phyloP scores from a whole-genome alignment of 2,797 vertebrate species.

The Parauchenoglanis ngamensis region DNA sequence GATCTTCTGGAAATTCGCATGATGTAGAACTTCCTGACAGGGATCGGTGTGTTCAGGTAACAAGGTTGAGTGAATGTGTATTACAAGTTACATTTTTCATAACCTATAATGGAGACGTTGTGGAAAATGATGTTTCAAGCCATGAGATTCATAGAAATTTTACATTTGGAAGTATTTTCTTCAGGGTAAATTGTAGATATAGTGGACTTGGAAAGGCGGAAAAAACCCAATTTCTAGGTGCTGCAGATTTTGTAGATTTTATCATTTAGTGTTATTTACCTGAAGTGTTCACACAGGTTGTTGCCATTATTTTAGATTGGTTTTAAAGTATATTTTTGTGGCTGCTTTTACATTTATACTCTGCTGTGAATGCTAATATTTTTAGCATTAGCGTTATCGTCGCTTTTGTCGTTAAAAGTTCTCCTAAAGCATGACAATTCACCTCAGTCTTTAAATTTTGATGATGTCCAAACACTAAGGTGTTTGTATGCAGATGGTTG shows the following conservation, averaged over 20 bases:
- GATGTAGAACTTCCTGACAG: not conserved
- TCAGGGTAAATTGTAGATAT: not conserved
- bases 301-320: not conserved
- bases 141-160: not conserved
- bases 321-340: not conserved
- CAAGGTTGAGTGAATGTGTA: not conserved
- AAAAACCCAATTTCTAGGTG: not conserved
- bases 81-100: not conserved
- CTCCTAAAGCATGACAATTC: not conserved
- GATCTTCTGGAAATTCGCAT: not conserved
- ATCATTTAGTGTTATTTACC: not conserved
- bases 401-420: not conserved
- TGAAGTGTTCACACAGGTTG: not conserved
- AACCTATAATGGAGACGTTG: not conserved
- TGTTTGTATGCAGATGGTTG: not conserved
- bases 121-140: not conserved
- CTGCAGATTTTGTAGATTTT: not conserved
- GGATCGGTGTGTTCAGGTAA: not conserved
- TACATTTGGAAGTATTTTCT: not conserved
- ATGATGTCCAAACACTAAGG: not conserved
- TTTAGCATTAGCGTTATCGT: not conserved
- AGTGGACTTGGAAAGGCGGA: not conserved
- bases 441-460: not conserved
- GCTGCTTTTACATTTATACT: not conserved
- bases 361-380: not conserved